Conservation (phyloP, 2,797 vertebrate genomes). For the Synaphobranchus kaupii region DNA sequence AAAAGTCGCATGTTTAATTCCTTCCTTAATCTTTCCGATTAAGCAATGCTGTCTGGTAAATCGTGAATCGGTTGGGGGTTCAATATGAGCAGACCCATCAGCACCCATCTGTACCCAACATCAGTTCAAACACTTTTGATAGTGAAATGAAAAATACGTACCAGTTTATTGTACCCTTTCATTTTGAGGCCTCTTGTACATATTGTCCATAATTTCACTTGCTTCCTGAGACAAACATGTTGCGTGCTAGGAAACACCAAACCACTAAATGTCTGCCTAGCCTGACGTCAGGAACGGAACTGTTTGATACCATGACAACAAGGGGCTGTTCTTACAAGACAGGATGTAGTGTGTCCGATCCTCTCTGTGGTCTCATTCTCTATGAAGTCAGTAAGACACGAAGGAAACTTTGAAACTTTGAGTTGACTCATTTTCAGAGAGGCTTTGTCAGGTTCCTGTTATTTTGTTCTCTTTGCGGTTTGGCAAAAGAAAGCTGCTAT, state of each 20-base stretch:
- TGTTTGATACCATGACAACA: constrained; percentile 40
- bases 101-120: background rate
- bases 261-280: background rate
- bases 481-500: too few relatives aligned
- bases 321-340: constrained; percentile 23
- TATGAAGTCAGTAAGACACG: constrained; percentile 3
- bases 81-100: background rate
- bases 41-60: background rate
- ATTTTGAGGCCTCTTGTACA: constrained; percentile 41
- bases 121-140: background rate
- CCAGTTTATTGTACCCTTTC: constrained; percentile 36
- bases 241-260: constrained; percentile 49
- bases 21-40: background rate
- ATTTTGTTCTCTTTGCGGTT: too few relatives aligned
- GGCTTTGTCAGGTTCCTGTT: background rate
- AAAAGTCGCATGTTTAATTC: background rate
- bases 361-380: constrained; percentile 15
- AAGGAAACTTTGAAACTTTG: constrained; percentile 2
- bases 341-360: constrained; percentile 56
- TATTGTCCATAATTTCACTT: constrained; percentile 43
- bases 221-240: constrained; percentile 6
- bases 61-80: background rate
- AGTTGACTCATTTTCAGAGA: constrained; percentile 37
- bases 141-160: constrained; percentile 34
- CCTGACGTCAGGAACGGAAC: constrained; percentile 39